Evolutionary conservation across 2,888 invertebrate species (phyloP).

Genomic region (Clivina fossor): DNA sequence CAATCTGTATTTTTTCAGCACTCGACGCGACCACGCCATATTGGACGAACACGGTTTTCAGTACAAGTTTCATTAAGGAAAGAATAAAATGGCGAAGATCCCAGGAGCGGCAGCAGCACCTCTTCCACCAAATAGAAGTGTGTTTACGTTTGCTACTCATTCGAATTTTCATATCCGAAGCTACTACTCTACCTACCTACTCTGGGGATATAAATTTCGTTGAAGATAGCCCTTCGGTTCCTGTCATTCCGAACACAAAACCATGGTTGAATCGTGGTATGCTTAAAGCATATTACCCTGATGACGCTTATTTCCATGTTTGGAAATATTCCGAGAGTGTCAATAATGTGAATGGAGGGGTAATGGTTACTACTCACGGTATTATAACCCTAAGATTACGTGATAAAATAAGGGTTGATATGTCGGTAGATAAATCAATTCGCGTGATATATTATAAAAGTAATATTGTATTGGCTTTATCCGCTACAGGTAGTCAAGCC

Average conservation of each 20-base stretch:
- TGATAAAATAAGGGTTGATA: slow-evolving; percentile 80
- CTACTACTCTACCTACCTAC: too few species aligned
- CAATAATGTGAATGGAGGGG: slow-evolving; percentile 62
- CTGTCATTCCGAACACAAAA: too few species aligned
- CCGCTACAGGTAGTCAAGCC: slow-evolving; percentile 75
- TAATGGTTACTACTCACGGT: slow-evolving; percentile 75
- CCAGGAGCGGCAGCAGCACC: too few species aligned
- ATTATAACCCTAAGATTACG: slow-evolving; percentile 78
- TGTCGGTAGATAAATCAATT: slow-evolving; percentile 77
- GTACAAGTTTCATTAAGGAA: too few species aligned
- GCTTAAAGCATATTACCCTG: slow-evolving; percentile 4
- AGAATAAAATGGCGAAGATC: too few species aligned
- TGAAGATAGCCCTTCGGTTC: slow-evolving; percentile 18
- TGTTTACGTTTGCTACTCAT: slow-evolving; percentile 69
- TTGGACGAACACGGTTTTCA: too few species aligned
- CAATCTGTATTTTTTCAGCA: too few species aligned
- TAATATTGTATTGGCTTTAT: slow-evolving; percentile 80
- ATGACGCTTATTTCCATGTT: slow-evolving; percentile 43
- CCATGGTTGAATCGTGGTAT: slow-evolving; percentile 21
- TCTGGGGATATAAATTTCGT: slow-evolving; percentile 14
- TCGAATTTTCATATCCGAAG: slow-evolving; percentile 47
- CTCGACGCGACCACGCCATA: too few species aligned
- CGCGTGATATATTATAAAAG: slow-evolving; percentile 74
- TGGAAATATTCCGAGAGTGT: slow-evolving; percentile 56
- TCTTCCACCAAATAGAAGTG: too few species aligned